A percentile compares a stretch with the other conserved stretches of the same genome.
phyloP scores from a whole-genome alignment of 2,888 invertebrate genomes.

The Deroplatys truncata region DNA sequence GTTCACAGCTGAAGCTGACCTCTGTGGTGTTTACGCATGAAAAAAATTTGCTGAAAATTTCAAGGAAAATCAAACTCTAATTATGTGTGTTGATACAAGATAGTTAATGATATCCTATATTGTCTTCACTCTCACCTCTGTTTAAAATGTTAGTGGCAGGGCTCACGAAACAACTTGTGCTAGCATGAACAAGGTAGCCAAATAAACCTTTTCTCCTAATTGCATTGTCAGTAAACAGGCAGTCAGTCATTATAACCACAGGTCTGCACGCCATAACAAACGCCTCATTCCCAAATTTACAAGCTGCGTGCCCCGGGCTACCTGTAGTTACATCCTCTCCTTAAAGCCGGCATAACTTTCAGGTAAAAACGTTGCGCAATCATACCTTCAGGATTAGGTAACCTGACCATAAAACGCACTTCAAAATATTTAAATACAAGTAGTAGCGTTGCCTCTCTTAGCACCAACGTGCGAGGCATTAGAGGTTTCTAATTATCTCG shows the following conservation, averaged over 20 bases:
- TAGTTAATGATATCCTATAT: too few relatives aligned
- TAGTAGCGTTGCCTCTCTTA: background rate
- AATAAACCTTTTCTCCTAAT: background rate
- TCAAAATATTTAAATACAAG: background rate
- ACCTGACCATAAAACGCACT: background rate
- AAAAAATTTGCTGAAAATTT: too few relatives aligned
- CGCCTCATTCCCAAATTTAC: background rate
- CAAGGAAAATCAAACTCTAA: too few relatives aligned
- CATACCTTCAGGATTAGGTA: background rate
- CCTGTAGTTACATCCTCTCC: background rate
- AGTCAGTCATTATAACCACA: background rate
- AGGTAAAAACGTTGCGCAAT: background rate
- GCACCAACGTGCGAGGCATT: too few relatives aligned
- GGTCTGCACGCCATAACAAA: background rate
- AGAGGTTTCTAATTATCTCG: too few relatives aligned
- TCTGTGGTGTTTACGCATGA: too few relatives aligned
- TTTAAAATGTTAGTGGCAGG: too few relatives aligned
- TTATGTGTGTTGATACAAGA: too few relatives aligned
- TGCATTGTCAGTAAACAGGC: background rate
- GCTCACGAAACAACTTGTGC: too few relatives aligned
- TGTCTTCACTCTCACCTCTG: too few relatives aligned
- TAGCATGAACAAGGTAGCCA: background rate
- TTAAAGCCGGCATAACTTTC: background rate
- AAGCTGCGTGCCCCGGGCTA: background rate
- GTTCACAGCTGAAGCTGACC: too few relatives aligned